phyloP scores from a whole-genome alignment of 2,113 vertebrate species.

The Odontesthes bonariensis region DNA sequence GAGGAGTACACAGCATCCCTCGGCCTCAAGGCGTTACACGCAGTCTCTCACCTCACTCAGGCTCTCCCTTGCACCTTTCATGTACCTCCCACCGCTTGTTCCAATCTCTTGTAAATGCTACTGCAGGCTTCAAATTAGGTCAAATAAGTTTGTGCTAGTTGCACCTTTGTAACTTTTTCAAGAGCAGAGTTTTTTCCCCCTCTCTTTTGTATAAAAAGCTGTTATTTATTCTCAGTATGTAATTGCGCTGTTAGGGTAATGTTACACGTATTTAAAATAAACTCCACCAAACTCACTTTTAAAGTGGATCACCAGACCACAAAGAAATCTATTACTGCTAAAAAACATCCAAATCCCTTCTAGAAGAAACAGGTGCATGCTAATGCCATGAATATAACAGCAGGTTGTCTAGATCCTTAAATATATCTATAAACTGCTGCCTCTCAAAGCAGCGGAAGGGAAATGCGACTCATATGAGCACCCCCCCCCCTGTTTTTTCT shows the following conservation, averaged over 20 bases:
- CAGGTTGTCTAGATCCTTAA: too few relatives aligned
- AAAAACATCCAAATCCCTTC: background rate
- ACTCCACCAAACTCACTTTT: background rate
- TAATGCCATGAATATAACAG: too few relatives aligned
- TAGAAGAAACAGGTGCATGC: background rate
- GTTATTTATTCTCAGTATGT: background rate
- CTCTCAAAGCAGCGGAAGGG: too few relatives aligned
- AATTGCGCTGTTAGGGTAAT: background rate
- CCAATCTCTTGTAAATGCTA: slow-evolving; percentile 38
- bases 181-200: background rate
- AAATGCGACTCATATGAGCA: too few relatives aligned
- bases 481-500: too few relatives aligned
- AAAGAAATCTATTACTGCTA: too few relatives aligned
- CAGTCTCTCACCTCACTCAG: slow-evolving; percentile 35
- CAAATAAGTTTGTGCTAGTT: slow-evolving; percentile 5
- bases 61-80: slow-evolving; percentile 51
- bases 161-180: background rate
- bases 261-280: background rate
- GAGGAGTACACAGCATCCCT: slow-evolving; percentile 89
- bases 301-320: background rate
- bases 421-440: too few relatives aligned
- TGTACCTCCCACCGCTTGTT: slow-evolving; percentile 7
- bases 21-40: slow-evolving; percentile 72
- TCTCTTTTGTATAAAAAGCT: too few relatives aligned
- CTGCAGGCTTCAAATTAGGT: slow-evolving; percentile 24